A percentile compares a stretch with the other conserved stretches of the same genome.
These are phyloP conservation scores for Drosophila kohkoa DNA, from an alignment of 1,140 invertebrate genomes.

Conservation along the genomic window DNA sequence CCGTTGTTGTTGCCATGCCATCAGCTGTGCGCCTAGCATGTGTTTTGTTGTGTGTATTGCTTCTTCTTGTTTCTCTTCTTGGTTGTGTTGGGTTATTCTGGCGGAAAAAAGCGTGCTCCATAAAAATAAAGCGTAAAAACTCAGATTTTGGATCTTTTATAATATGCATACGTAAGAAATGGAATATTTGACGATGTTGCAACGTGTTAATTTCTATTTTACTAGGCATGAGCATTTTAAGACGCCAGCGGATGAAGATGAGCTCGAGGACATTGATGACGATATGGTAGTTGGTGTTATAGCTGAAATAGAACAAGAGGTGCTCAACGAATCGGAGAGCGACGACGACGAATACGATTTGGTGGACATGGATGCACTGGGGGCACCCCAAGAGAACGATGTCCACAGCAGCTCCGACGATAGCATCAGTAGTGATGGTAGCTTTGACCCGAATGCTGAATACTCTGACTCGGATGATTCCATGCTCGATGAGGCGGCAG, in stretches of 20 bases:
- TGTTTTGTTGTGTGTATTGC: constrained; percentile 54
- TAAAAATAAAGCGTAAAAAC: constrained; percentile 32
- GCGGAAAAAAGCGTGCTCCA: constrained; percentile 67
- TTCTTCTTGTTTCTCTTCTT: constrained; percentile 56
- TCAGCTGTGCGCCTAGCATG: constrained; percentile 61
- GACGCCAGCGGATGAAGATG: constrained; percentile 70
- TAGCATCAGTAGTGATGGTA: constrained; percentile 62
- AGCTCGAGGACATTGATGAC: constrained; percentile 74
- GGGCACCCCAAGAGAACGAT: constrained; percentile 21
- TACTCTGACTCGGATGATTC: constrained; percentile 76
- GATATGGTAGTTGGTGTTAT: constrained; percentile 75
- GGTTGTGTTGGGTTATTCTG: constrained; percentile 40
- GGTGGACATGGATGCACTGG: constrained; percentile 50
- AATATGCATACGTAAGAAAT: constrained; percentile 70
- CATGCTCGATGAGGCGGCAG: constrained; percentile 47
- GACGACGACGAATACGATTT: constrained; percentile 58
- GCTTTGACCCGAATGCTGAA: constrained; percentile 69
- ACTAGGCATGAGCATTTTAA: constrained; percentile 72
- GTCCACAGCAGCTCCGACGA: constrained; percentile 50
- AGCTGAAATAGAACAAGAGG: constrained; percentile 70
- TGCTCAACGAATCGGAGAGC: constrained; percentile 69
- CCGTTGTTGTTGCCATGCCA: constrained; percentile 36
- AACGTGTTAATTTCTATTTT: neutral
- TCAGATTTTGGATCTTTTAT: constrained; percentile 15
- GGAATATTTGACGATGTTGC: neutral